Evolutionary conservation across 2,888 invertebrate species (phyloP).

Genomic region (Plebejus anna): DNA sequence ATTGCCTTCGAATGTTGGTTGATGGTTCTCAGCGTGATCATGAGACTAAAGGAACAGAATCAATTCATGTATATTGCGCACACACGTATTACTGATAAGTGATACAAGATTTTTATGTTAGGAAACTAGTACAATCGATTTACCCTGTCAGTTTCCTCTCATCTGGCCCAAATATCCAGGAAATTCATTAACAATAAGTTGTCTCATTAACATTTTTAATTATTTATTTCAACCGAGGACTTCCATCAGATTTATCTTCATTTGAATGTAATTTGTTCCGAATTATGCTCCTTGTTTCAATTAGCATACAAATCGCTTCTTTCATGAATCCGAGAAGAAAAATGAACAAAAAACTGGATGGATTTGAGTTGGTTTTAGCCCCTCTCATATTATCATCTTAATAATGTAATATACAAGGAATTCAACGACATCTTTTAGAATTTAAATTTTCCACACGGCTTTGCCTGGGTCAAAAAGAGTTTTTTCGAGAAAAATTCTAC

Average conservation of each 20-base stretch:
- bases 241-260: slow-evolving; percentile 1
- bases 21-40: no score
- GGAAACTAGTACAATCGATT: no score
- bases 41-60: no score
- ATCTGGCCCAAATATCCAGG: background rate
- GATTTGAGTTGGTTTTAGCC: background rate
- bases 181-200: slow-evolving; percentile 5
- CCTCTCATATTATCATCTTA: background rate
- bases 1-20: no score
- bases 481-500: no score
- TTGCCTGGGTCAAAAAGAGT: no score
- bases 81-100: no score
- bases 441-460: no score
- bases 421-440: background rate
- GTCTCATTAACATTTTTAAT: slow-evolving; percentile 20
- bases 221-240: slow-evolving; percentile 7
- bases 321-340: background rate
- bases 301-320: slow-evolving; percentile 13
- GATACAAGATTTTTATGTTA: no score
- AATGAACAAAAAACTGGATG: background rate
- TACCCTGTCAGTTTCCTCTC: no score
- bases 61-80: no score
- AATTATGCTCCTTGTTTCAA: slow-evolving; percentile 22
- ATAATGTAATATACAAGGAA: background rate
- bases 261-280: slow-evolving; percentile 22